A percentile compares a stretch with the other conserved stretches of the same genome.
Evolutionary conservation across 1,140 invertebrate species (phyloP).

Genomic region (Lucilia sericata): DNA sequence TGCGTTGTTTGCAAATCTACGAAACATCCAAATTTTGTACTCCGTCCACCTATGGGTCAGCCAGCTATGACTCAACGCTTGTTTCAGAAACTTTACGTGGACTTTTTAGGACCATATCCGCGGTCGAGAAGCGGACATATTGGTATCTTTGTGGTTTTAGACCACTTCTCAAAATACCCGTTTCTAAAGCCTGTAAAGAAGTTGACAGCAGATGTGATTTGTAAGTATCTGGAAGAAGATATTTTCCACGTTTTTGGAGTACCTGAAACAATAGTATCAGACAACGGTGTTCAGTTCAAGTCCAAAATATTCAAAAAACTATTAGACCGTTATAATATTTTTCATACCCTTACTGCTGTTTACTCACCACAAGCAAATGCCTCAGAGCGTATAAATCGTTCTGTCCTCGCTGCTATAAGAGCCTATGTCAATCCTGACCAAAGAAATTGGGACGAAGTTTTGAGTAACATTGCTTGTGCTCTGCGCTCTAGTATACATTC

Average conservation of each 20-base stretch:
- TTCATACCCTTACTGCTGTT: not conserved
- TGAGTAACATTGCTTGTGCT: slow-evolving; percentile 40
- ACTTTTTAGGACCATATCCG: slow-evolving; percentile 44
- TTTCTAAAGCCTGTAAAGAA: too few relatives aligned
- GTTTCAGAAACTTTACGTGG: slow-evolving; percentile 36
- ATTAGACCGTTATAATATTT: not conserved
- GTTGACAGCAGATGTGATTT: too few relatives aligned
- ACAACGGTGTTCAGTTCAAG: slow-evolving; percentile 29
- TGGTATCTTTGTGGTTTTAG: slow-evolving; percentile 28
- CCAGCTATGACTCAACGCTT: not conserved
- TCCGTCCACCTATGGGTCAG: not conserved
- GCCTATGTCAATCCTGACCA: slow-evolving; percentile 44
- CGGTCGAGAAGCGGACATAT: slow-evolving; percentile 19
- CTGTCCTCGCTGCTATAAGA: slow-evolving; percentile 30
- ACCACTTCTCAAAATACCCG: slow-evolving; percentile 43
- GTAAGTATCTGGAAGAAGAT: too few relatives aligned
- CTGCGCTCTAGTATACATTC: slow-evolving; percentile 41
- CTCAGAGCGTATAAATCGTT: not conserved
- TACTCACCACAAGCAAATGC: slow-evolving; percentile 31
- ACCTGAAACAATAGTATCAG: slow-evolving; percentile 29
- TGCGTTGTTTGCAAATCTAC: not conserved
- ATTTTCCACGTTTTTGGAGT: not conserved
- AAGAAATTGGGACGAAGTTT: slow-evolving; percentile 46
- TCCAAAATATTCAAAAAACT: slow-evolving; percentile 2
- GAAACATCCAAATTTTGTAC: not conserved